Base-by-base conservation (phyloP, 2,797 vertebrate genomes). In the Paedocypris micromegethes region DNA sequence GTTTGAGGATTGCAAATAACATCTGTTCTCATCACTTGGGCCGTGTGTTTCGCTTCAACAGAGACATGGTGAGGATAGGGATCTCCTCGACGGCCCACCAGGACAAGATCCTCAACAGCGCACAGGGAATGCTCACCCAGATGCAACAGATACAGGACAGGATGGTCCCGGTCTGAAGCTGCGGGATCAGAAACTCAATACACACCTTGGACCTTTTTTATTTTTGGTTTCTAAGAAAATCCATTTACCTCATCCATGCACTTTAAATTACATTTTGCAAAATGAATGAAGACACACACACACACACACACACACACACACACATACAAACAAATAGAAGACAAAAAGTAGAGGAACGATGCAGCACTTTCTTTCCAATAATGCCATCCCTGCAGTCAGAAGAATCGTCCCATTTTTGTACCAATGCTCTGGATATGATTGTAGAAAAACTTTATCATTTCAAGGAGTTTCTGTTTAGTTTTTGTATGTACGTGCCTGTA, bases 201-300 rank as follows among this genome's bases (percentile, higher is more conserved):
- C 86, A 89, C 84, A 88, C 45, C 23, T 74, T 66, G 68, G 68
- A 70, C 68, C 5, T 76, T 61, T 68, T 54, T 56, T 8, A 68
- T 59, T 62, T 45, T 52, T 73, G 72, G 40, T 71, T 67, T 70
- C 66, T 74, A 64, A 65, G 56, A 73, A 85, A 78, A 83, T 85
- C 83, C 77, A 86, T 97, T 97, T 98, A 98, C 96, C 96, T 98
- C 94, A 97, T 98, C 90, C 93, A 95, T 95, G 96, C 96, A 98
- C 96, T 98, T 98, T 98, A 98, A 94, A 93, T 79, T 75, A 79
- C 84, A 59, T 68, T 56, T 47, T 83, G 81, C 58, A 45, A 49
- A 46, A 52, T 67, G 61, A 66, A 76, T 9, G 47, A 67, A 61
- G 23, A 23, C 23, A 23, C 23, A 23, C 23, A 23, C 23, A 23